phyloP scores from a whole-genome alignment of 1,140 invertebrate genomes.

The Drosophila malerkotliana region DNA sequence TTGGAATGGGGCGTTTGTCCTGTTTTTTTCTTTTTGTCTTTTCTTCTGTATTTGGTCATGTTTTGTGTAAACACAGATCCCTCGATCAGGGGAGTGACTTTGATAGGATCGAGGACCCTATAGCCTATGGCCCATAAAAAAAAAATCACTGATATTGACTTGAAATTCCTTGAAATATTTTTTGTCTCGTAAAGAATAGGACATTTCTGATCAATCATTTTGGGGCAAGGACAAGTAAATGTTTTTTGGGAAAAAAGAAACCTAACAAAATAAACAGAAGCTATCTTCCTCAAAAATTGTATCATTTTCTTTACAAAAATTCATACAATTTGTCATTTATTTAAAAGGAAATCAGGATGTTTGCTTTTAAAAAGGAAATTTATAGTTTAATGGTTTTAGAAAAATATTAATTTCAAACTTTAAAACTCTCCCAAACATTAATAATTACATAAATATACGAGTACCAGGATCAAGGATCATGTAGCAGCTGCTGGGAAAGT shows the following conservation, averaged over 20 bases:
- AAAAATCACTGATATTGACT: constrained; percentile 12
- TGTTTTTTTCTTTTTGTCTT: constrained; percentile 21
- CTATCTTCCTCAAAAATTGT: neutral
- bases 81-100: constrained; percentile 24
- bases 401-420: too few relatives aligned
- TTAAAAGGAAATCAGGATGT: too few relatives aligned
- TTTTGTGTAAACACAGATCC: constrained; percentile 71
- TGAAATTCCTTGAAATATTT: constrained; percentile 47
- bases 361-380: too few relatives aligned
- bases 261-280: neutral
- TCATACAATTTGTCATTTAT: constrained; percentile 31
- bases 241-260: neutral
- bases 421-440: neutral
- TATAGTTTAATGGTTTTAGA: neutral
- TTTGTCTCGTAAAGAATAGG: constrained; percentile 24
- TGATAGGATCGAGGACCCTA: constrained; percentile 5
- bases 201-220: constrained; percentile 35
- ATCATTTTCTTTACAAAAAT: neutral
- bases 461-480: neutral
- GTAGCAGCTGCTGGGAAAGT: constrained; percentile 19
- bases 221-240: neutral
- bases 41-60: constrained; percentile 44
- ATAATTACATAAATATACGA: constrained; percentile 12
- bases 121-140: constrained; percentile 57
- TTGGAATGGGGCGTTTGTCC: constrained; percentile 61